Evolutionary conservation across 2,797 vertebrate species (phyloP).

Genomic region (Leptodactylus fallax): DNA sequence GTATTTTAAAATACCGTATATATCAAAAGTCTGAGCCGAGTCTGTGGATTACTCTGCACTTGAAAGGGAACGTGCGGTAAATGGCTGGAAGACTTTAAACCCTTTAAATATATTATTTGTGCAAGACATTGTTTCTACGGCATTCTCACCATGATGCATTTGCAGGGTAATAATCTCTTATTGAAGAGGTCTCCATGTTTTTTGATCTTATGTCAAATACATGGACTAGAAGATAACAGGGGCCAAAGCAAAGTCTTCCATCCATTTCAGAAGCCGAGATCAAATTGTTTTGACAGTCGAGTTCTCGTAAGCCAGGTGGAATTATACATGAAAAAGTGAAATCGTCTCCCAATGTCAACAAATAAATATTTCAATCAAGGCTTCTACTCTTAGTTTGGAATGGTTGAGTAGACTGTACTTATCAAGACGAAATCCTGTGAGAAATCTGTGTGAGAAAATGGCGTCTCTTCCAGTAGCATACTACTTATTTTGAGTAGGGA

Average conservation of each 20-base stretch:
- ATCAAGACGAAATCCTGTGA: background rate
- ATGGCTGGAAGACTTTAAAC: constrained; percentile 64
- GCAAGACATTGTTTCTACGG: constrained; percentile 61
- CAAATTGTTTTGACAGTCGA: constrained; percentile 44
- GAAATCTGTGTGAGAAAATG: background rate
- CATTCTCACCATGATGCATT: constrained; percentile 57
- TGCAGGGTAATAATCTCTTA: constrained; percentile 62
- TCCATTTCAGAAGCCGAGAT: constrained; percentile 31
- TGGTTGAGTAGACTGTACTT: background rate
- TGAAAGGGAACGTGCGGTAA: constrained; percentile 65
- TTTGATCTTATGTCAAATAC: constrained; percentile 60
- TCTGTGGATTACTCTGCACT: constrained; percentile 60
- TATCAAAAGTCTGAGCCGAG: constrained; percentile 63
- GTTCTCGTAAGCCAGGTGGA: constrained; percentile 10
- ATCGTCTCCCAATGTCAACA: constrained; percentile 48
- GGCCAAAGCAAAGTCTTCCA: constrained; percentile 49
- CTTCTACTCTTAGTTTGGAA: background rate
- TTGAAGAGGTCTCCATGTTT: constrained; percentile 62
- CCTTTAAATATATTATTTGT: constrained; percentile 64
- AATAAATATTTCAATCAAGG: constrained; percentile 26
- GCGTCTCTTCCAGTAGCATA: background rate
- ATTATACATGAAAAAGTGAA: constrained; percentile 44
- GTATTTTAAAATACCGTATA: constrained; percentile 64
- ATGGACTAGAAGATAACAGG: constrained; percentile 62
- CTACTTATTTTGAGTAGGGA: background rate